Base-by-base conservation (phyloP, 2,888 invertebrate genomes). In the Gerosis bhagava region DNA sequence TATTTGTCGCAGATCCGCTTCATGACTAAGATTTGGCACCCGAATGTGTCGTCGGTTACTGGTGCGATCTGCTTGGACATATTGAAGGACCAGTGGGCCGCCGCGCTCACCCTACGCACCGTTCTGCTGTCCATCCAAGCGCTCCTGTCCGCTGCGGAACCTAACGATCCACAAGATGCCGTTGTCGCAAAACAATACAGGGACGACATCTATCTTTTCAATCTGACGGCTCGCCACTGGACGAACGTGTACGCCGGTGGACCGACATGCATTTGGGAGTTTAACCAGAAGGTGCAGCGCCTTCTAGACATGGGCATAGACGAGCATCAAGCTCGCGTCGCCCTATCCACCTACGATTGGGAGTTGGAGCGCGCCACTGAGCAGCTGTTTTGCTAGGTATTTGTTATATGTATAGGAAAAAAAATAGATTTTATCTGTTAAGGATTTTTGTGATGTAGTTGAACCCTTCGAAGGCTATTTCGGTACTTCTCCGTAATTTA, bases 11-110 rank as follows among this genome's bases (percentile, higher is more conserved):
- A 98, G 98, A 97, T 99, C 56, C 94, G 96, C 60, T 99, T 99
- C 90, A 92, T 96, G 60, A 99, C 99, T 54, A 97, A 96, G 90
- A 98, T 99, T 77, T 99, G 99, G 99, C 99, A 99, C 89, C 99
- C 99, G 43, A 99, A 99, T 86, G 98, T 99, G 70, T 98, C 98
- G 40, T 98, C 98, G 10, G 98, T 98, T 10, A 99, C 99, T 0
- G 97, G 97, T 47, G 98, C 98, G 37, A 99, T 99, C 70, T 99
- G 99, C 83, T 91, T 99, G 81, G 99, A 99, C 82, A 99, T 99
- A 70, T 90, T 99, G 47, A 99, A 99, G 91, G 97, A 97, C 74
- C 97, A 97, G 80, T 97, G 97, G 99, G 99, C 99, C 53, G 99
- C 99, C 40, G 99, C 99, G 5, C 96, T 99, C 94, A 99, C 99